phyloP scores from a whole-genome alignment of 1,140 invertebrate species.

The Drosophila elegans region DNA sequence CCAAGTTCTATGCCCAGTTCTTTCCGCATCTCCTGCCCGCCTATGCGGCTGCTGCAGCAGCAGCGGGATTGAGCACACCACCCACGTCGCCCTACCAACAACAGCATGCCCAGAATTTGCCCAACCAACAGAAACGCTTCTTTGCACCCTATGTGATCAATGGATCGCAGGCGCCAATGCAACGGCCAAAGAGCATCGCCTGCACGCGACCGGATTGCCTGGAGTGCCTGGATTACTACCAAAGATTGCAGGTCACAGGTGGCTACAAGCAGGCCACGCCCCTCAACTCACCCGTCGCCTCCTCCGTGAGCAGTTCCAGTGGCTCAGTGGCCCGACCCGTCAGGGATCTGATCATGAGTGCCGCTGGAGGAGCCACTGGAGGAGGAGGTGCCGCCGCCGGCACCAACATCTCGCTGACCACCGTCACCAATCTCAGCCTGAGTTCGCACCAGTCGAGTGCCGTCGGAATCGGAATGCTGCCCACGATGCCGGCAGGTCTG shows the following conservation, averaged over 20 bases:
- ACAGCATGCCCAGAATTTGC: constrained; percentile 18
- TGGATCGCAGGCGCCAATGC: constrained; percentile 12
- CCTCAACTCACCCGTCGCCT: constrained; percentile 63
- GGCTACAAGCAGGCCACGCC: constrained; percentile 51
- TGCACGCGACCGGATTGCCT: constrained; percentile 64
- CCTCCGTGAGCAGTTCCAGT: constrained; percentile 68
- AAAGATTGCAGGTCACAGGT: constrained; percentile 38
- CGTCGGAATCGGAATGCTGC: constrained; percentile 3
- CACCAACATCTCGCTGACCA: constrained; percentile 68
- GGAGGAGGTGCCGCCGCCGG: constrained; percentile 4
- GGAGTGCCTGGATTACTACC: constrained; percentile 73
- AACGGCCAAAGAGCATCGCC: constrained; percentile 13
- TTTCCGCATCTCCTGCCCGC: constrained; percentile 74
- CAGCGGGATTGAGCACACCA: constrained; percentile 58
- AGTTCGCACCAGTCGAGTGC: constrained; percentile 25
- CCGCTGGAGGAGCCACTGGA: constrained; percentile 5
- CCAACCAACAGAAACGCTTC: constrained; percentile 67
- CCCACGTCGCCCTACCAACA: constrained; percentile 68
- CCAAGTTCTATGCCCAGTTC: constrained; percentile 81
- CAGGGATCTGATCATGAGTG: constrained; percentile 28
- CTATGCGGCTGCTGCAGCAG: constrained; percentile 68
- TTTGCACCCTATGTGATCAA: constrained; percentile 79
- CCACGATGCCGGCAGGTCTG: constrained; percentile 12
- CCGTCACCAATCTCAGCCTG: constrained; percentile 70
- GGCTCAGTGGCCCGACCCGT: constrained; percentile 28